These are phyloP conservation scores for Ecliptopera silaceata DNA, from an alignment of 2,888 invertebrate species.

Conservation along the genomic window DNA sequence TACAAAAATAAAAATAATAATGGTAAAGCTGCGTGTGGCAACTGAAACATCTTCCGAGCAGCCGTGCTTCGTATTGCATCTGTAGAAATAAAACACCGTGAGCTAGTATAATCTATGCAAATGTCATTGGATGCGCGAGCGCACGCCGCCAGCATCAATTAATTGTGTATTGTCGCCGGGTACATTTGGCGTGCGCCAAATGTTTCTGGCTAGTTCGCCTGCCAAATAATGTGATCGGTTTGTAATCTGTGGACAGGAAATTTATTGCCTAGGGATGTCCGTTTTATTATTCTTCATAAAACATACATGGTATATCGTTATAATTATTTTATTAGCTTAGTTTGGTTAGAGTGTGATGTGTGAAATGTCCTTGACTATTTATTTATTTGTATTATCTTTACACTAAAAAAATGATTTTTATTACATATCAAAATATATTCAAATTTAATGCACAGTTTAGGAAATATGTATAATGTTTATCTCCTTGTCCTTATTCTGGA, in stretches of 20 bases:
- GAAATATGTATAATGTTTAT: no score
- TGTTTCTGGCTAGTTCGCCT: constrained; percentile 35
- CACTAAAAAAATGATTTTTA: no score
- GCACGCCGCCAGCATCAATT: constrained; percentile 44
- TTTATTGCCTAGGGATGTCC: constrained; percentile 18
- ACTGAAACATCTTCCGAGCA: neutral
- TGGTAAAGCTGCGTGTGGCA: neutral
- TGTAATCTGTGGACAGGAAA: constrained; percentile 11
- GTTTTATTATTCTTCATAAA: neutral
- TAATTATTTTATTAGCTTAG: neutral
- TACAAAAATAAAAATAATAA: no score
- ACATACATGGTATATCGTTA: no score
- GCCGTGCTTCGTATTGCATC: neutral
- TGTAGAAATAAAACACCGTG: constrained; percentile 11
- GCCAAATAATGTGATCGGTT: constrained; percentile 30
- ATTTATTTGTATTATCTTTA: no score
- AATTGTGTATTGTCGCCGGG: constrained; percentile 54
- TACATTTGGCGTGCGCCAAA: constrained; percentile 43
- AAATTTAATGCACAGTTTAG: no score
- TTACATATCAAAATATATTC: no score
- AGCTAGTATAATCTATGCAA: constrained; percentile 31
- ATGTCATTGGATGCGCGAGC: constrained; percentile 46
- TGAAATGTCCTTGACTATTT: no score
- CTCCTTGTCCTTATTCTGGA: no score
- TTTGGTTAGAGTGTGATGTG: no score